Evolutionary conservation across 2,113 vertebrate species (phyloP), one percentile per base, ranked within the genome.

Genomic region (Delphinapterus leucas): DNA sequence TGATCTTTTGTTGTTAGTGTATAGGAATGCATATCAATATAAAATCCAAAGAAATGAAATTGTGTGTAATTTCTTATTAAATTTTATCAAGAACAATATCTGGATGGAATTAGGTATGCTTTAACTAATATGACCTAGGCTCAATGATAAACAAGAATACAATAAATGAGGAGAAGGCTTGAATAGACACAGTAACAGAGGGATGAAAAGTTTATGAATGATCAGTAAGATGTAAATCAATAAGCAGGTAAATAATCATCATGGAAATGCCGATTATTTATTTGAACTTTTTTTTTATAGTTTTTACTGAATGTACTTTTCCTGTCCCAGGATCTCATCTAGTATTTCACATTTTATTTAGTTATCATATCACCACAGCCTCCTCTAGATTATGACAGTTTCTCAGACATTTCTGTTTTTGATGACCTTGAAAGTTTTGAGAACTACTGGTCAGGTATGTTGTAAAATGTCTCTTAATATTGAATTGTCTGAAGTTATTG

Each of bases 301-400:
- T 63, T 81, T 47, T 87, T 83, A 63, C 0, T 17, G 77, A 67
- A 71, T 17, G 9, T 8, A 33, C 6, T 33, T 63, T 55, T 85
- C 80, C 18, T 85, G 18, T 26, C 33, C 44, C 21, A 81, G 28
- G 1, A 63, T 41, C 8, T 53, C 49, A 73, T n/a, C 41, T 33
- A 36, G 2, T 8, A 74, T 60, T 73, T 31, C 18, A 70, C 2
- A 60, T 61, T 79, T 65, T 85, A 60, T 83, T 83, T 77, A 61
- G 55, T 12, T 9, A 47, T 71, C 23, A 6, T 41, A 21, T n/a
- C 15, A 21, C 1, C 0, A 38, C n/a, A 49, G 61, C 0, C 3
- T 49, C 5, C 8, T 74, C 25, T 80, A 63, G 20, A 84, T 33
- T 76, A 20, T 80, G 47, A 36, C 18, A 47, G 10, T 73, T 68